Evolutionary conservation across 2,797 vertebrate species (phyloP), one percentile per base, ranked within the genome.

Genomic region (Echeneis naucrates): DNA sequence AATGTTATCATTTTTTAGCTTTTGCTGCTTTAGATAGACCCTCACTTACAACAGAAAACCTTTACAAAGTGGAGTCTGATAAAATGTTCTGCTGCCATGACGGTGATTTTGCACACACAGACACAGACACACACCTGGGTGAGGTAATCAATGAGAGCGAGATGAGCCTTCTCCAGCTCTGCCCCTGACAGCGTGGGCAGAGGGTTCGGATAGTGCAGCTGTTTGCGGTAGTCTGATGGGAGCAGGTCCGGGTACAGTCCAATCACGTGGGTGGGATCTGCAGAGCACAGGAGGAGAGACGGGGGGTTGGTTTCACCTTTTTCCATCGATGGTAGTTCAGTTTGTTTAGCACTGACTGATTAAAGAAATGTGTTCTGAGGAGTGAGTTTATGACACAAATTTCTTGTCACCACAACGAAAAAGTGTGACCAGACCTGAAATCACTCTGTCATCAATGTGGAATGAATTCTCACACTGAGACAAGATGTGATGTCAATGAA

Each of bases 141-240:
- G 85, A 99, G 90, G 91, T 99, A 99, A 92, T 99, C 98, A 54
- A 99, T 99, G n/a, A 99, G 96, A 52, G 98, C 98, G n/a, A 99
- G 93, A 60, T 99, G 97, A 57, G 97, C 98, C 88, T 96, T 98
- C 88, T 99, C 98, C 89, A 99, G 87, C 79, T 99, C 98, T 5
- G 96, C 96, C 55, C 95, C 96, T 0, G 97, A 98, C 32, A 99
- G 94, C 0, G 92, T 78, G 1, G 98, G 98, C 72, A 99, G 88
- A 0, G 97, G 97, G 90, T 98, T 98, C 38, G 98, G 98, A 76
- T 99, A 99, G 81, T 99, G 98, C 69, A 99, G 92, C 90, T 99
- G 98, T 73, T 98, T 98, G 82, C 97, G 96, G 90, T 98, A 99
- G 91, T 99, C 98, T 51, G 95, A 94, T 1, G 98, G 98, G 54